These are phyloP conservation scores for Cataglyphis livida DNA, from an alignment of 2,888 invertebrate genomes.

Conservation along the genomic window DNA sequence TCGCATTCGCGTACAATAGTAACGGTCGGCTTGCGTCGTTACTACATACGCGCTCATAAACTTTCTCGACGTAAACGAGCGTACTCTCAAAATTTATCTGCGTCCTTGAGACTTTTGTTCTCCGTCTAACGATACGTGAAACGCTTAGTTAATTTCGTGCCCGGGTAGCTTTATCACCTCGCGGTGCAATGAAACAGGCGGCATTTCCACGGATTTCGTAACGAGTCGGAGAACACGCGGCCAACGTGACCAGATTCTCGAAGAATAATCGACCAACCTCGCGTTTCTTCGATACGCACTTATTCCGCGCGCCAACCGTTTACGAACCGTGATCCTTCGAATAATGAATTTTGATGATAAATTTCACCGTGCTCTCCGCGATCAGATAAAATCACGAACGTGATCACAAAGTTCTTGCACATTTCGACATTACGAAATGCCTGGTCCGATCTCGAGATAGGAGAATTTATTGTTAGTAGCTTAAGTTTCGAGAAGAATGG, in stretches of 20 bases:
- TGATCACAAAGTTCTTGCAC: neutral
- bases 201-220: constrained; percentile 43
- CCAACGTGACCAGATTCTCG: constrained; percentile 36
- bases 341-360: constrained; percentile 46
- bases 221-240: constrained; percentile 26
- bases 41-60: neutral
- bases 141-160: neutral
- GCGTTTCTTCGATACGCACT: constrained; percentile 24
- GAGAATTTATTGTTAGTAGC: neutral
- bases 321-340: constrained; percentile 56
- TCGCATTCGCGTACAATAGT: no score
- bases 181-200: constrained; percentile 22
- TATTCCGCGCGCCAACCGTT: constrained; percentile 31
- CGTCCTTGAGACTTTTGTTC: constrained; percentile 21
- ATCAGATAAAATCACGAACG: constrained; percentile 41
- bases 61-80: constrained; percentile 7
- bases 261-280: constrained; percentile 36
- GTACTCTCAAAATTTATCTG: constrained; percentile 22
- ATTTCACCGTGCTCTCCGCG: constrained; percentile 36
- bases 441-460: neutral
- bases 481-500: constrained; percentile 49
- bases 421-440: constrained; percentile 56
- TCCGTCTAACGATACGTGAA: neutral
- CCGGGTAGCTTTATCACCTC: constrained; percentile 18
- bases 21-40: no score